Base-by-base conservation (phyloP, 1,140 invertebrate species). In the Drosophila triauraria region DNA sequence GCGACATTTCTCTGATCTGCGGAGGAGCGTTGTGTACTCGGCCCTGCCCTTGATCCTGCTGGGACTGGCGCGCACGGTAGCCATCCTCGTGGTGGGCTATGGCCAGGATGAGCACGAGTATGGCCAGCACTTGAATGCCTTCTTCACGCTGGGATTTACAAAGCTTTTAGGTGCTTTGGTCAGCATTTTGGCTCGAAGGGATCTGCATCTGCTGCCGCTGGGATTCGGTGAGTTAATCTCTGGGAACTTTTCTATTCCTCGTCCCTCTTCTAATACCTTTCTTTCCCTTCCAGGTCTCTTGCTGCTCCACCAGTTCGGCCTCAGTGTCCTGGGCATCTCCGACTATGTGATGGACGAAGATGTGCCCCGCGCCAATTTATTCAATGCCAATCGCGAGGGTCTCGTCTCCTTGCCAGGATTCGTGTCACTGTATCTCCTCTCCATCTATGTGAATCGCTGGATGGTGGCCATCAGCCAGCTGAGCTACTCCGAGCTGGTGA, bases 91-190 rank as follows among this genome's bases (percentile, higher is more conserved):
- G 57, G 86, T 96, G 3, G 95, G 96, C 56, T 99, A 99, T 93
- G 96, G 98, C 51, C 95, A 97, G 86, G 96, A 98, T 93, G 94
- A 97, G 0, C 95, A 96, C 15, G 98, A 99, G 91, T 99, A 99
- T 94, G 98, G 98, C 1, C 94, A 96, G 9, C 98, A 99, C 93
- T 98, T 98, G 97, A 99, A 99, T 93, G 99, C 99, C 91, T 99
- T 99, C 85, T 96, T 99, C 64, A 99, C 98, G 3, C 93, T 99
- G 35, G 97, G 97, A n/a, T 93, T 96, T 51, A 96, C 97, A 17
- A 98, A 97, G 94, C 85, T 98, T 2, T 85, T 97, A 17, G 95
- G 95, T 17, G 95, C 94, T 12, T 23, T 75, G 6, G 7, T 85
- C 2, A 75, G 70, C 15, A 23, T 54, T 8, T 1, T 88, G 32